phyloP scores from a whole-genome alignment of 2,113 vertebrate genomes.

The Triplophysa rosa region DNA sequence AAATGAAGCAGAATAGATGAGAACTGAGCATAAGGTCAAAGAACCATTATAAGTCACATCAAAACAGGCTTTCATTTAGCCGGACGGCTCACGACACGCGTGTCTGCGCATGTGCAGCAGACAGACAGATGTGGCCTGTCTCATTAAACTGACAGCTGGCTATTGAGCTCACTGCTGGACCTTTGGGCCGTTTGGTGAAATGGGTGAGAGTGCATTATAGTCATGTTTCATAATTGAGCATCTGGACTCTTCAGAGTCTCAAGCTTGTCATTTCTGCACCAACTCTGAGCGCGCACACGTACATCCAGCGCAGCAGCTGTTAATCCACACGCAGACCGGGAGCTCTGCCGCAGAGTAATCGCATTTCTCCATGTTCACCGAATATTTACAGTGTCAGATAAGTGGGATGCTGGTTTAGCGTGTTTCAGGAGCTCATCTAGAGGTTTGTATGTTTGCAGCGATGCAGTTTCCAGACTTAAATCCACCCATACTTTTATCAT shows the following conservation, averaged over 20 bases:
- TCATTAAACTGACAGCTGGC: conserved; percentile 58
- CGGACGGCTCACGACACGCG: not conserved
- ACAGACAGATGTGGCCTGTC: conserved; percentile 42
- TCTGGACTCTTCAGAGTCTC: conserved; percentile 50
- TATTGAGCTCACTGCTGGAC: conserved; percentile 45
- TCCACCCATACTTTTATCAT: no score
- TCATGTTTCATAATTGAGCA: conserved; percentile 52
- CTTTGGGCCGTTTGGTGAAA: conserved; percentile 47
- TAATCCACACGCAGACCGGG: conserved; percentile 40
- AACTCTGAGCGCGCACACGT: not conserved
- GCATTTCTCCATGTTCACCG: conserved; percentile 34
- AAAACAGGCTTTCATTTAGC: conserved; percentile 19
- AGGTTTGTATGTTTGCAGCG: not conserved
- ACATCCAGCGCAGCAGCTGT: conserved; percentile 11
- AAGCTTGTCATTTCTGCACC: conserved; percentile 47
- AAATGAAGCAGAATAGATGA: conserved; percentile 4
- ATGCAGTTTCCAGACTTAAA: no score
- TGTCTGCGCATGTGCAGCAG: conserved; percentile 1
- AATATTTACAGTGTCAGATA: conserved; percentile 9
- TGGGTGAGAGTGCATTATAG: conserved; percentile 29
- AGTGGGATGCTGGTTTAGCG: conserved; percentile 14
- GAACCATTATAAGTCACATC: conserved; percentile 18
- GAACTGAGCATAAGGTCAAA: conserved; percentile 24
- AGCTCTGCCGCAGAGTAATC: conserved; percentile 36
- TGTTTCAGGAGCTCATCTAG: conserved; percentile 3